Evolutionary conservation across 92 coral and sea anemone genomes (phyloP).

Genomic region (Zoanthus solanderi): DNA sequence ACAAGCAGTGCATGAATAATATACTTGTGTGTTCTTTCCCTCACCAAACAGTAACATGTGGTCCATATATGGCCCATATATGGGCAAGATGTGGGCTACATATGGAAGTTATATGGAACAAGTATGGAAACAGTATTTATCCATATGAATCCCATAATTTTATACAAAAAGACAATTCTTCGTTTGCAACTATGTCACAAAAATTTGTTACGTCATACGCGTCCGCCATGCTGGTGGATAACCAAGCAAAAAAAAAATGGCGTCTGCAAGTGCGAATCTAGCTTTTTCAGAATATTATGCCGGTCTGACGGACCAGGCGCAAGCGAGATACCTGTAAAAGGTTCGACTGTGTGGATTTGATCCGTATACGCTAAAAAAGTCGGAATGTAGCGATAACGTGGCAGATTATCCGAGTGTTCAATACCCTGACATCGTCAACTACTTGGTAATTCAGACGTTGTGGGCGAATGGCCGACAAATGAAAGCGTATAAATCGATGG

Average conservation of each 20-base stretch:
- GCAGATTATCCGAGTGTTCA: slow-evolving; percentile 50
- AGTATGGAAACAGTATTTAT: no score
- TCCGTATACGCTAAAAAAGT: slow-evolving; percentile 45
- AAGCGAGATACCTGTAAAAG: slow-evolving; percentile 52
- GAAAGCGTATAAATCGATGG: slow-evolving; percentile 69
- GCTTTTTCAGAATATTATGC: slow-evolving; percentile 35
- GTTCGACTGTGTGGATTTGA: slow-evolving; percentile 38
- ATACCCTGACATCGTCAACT: slow-evolving; percentile 69
- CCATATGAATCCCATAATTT: no score
- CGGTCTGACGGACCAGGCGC: slow-evolving; percentile 34
- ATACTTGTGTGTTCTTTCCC: slow-evolving; percentile 21
- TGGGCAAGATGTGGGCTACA: no score
- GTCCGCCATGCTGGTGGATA: slow-evolving; percentile 56
- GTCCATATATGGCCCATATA: no score
- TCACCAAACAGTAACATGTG: no score
- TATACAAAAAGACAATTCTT: neutral
- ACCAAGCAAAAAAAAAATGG: slow-evolving; percentile 15
- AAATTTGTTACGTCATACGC: slow-evolving; percentile 31
- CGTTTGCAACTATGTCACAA: slow-evolving; percentile 33
- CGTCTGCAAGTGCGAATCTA: slow-evolving; percentile 16
- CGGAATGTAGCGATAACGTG: slow-evolving; percentile 54
- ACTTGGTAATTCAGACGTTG: slow-evolving; percentile 64
- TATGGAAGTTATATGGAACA: no score
- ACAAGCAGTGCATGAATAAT: slow-evolving; percentile 34
- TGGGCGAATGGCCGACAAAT: slow-evolving; percentile 50